Conservation (phyloP, 1,140 invertebrate genomes). For the Pseudomyrmex sp. region DNA sequence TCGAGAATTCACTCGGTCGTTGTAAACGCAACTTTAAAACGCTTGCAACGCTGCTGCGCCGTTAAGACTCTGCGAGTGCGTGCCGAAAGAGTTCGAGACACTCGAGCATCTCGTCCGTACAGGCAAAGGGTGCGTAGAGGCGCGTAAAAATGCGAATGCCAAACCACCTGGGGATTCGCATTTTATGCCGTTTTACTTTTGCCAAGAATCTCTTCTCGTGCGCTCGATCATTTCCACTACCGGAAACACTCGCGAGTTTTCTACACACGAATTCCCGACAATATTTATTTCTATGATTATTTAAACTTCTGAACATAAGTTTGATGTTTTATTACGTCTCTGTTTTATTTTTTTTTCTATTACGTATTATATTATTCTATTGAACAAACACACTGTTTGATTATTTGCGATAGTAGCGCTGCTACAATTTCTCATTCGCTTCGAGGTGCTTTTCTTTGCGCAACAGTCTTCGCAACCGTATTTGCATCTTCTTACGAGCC, state of each 20-base stretch:
- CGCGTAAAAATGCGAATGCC: slow-evolving; percentile 56
- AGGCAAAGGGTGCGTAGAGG: slow-evolving; percentile 38
- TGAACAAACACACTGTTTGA: no score
- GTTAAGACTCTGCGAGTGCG: slow-evolving; percentile 23
- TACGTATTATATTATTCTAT: neutral
- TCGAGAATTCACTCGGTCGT: slow-evolving; percentile 10
- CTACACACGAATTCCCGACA: slow-evolving; percentile 44
- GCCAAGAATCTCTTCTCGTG: slow-evolving; percentile 12
- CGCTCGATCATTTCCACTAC: slow-evolving; percentile 38
- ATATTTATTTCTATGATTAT: neutral
- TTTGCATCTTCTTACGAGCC: slow-evolving; percentile 48
- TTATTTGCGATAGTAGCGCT: neutral
- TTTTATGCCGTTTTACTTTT: slow-evolving; percentile 45
- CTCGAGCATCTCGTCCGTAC: slow-evolving; percentile 14
- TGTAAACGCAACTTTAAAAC: slow-evolving; percentile 29
- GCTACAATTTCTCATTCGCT: slow-evolving; percentile 12
- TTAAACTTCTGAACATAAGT: neutral
- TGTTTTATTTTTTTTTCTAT: neutral
- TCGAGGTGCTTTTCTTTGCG: neutral
- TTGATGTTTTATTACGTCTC: neutral
- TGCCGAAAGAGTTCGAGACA: slow-evolving; percentile 20
- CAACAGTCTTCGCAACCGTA: slow-evolving; percentile 7
- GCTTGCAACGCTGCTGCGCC: neutral
- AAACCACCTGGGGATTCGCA: slow-evolving; percentile 52
- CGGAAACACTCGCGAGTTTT: slow-evolving; percentile 55